Base-by-base conservation (phyloP, 2,797 vertebrate species). In the Apogon talboti region DNA sequence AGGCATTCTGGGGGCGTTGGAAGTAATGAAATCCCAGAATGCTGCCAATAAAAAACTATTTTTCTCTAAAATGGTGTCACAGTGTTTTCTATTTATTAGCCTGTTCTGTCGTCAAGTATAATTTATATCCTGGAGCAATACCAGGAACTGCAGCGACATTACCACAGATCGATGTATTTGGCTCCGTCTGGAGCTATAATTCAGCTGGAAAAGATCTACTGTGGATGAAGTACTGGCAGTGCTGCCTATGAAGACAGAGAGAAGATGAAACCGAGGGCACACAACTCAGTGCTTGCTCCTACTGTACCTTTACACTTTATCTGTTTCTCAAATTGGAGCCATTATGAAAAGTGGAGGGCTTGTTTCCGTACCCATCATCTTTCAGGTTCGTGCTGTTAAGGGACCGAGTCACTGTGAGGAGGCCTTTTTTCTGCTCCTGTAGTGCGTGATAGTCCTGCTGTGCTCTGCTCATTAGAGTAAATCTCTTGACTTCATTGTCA, bases 51-150 rank as follows among this genome's bases (percentile, higher is more conserved):
- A 79, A 76, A 77, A 65, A 13, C 12, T 0, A 46, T 74, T 73
- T 84, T 72, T 83, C 40, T 74, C 61, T 44, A 48, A 76, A 75
- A 68, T 52, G 51, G 55, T 68, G 62, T 66, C 72, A 58, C 56
- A 68, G 40, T 66, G 16, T 77, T 83, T 75, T 74, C 66, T 79
- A 81, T 86, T 87, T 81, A 82, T 84, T 83, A 65, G 62, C 43
- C 75, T 28, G 37, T 46, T 74, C 68, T 79, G 79, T 74, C 64
- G 9, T n/a, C 0, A n/a, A 40, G 64, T 56, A 37, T 62, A 81
- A 86, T 84, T 78, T 62, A 83, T 78, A 45, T 58, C 61, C 50
- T 3, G 6, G 60, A 56, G 68, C 61, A 42, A 52, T 68, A 68
- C 58, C 40, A 62, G 41, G 62, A 78, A 67, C 43, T 41, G 61